These are phyloP conservation scores for Drosophila parabipectinata DNA, from an alignment of 1,140 invertebrate species.

Conservation along the genomic window DNA sequence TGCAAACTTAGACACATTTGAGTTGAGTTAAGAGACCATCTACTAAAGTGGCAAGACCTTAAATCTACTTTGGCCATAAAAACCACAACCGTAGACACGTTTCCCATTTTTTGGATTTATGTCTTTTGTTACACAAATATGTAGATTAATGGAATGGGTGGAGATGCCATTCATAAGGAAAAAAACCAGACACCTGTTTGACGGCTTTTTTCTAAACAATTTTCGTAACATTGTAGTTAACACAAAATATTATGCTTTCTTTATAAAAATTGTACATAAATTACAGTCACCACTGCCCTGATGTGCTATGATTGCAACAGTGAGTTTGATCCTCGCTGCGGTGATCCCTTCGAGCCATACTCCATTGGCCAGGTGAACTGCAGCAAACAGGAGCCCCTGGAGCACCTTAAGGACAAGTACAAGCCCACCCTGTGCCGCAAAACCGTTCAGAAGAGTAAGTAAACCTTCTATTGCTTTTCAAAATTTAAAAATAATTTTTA, in stretches of 20 bases:
- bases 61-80: background rate
- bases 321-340: conserved; percentile 92
- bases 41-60: no score
- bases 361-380: conserved; percentile 93
- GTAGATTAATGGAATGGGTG: background rate
- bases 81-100: background rate
- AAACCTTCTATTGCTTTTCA: background rate
- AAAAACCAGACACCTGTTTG: background rate
- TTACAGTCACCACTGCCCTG: conserved; percentile 84
- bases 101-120: background rate
- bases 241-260: background rate
- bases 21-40: background rate
- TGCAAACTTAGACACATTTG: background rate
- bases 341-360: conserved; percentile 92
- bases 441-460: conserved; percentile 88
- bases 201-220: background rate
- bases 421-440: conserved; percentile 91
- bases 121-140: background rate
- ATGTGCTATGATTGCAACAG: conserved; percentile 94
- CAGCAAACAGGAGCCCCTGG: conserved; percentile 88
- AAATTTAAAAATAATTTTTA: background rate
- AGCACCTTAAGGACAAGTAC: conserved; percentile 87
- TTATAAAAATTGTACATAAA: background rate
- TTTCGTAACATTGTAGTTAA: no score
- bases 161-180: background rate